These are phyloP conservation scores for Tyto alba DNA, from an alignment of 2,113 vertebrate species.

Conservation along the genomic window DNA sequence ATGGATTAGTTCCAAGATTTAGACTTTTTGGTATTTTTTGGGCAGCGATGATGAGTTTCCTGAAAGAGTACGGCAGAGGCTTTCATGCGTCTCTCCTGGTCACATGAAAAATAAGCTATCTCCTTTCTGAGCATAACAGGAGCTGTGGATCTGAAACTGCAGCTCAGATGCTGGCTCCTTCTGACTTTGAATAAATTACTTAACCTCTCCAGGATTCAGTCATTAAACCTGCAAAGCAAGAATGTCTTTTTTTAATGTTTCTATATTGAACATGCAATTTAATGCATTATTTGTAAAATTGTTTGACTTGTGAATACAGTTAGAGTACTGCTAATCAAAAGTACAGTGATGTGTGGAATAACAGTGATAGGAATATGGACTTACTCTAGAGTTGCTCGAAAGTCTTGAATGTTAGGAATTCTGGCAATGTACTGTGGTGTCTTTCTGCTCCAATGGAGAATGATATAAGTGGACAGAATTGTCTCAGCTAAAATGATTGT, in stretches of 20 bases:
- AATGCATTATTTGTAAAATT: background rate
- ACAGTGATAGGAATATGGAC: background rate
- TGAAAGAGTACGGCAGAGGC: background rate
- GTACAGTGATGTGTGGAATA: background rate
- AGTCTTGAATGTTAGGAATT: background rate
- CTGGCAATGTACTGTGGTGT: background rate
- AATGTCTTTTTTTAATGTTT: background rate
- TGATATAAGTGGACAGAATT: background rate
- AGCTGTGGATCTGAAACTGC: background rate
- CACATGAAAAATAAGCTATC: background rate
- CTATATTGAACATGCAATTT: background rate
- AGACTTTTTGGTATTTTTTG: background rate
- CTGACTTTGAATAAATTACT: background rate
- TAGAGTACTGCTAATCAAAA: background rate
- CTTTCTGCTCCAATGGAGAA: background rate
- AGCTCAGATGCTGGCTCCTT: background rate
- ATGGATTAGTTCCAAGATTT: background rate
- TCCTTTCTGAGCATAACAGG: background rate
- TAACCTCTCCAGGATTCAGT: background rate
- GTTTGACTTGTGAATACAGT: background rate
- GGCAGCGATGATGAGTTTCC: background rate
- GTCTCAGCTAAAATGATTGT: background rate
- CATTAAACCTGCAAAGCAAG: background rate
- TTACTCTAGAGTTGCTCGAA: background rate
- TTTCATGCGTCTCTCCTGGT: background rate